A percentile compares a stretch with the other conserved stretches of the same genome.
Conservation (phyloP, 2,797 vertebrate species). For the Sardinella longiceps region DNA sequence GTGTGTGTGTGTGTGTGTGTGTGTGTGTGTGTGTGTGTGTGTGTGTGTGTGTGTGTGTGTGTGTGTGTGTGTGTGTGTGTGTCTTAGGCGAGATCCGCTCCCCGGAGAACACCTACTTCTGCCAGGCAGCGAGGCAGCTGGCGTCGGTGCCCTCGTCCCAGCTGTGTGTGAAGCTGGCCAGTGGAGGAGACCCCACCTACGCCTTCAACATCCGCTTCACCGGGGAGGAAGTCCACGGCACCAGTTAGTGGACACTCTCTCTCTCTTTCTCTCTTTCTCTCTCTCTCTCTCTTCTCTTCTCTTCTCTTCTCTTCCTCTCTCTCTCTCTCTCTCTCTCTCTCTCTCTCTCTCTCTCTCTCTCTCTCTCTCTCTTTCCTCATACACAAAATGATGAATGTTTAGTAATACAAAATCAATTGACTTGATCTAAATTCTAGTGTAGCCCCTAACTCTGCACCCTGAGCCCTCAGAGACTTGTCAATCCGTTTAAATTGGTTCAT, state of each 20-base stretch:
- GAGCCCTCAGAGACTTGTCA: no score
- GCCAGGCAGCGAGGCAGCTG: constrained; percentile 93
- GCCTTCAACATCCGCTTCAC: constrained; percentile 99
- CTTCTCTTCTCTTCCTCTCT: not conserved
- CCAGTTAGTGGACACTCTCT: constrained; percentile 78
- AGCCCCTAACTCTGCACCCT: no score
- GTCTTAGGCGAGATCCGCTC: constrained; percentile 87
- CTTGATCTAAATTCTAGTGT: no score
- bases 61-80: not conserved
- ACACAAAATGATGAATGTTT: no score
- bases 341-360: not conserved
- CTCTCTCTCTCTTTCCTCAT: not conserved
- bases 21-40: not conserved
- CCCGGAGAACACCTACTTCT: constrained; percentile 96
- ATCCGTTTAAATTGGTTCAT: no score
- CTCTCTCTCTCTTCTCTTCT: not conserved
- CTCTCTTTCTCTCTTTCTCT: not conserved
- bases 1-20: not conserved
- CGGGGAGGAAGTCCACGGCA: constrained; percentile 97
- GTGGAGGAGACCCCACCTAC: constrained; percentile 94
- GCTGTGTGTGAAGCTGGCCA: constrained; percentile 95
- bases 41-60: constrained; percentile 15
- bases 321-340: not conserved
- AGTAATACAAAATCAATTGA: no score
- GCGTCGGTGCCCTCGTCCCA: constrained; percentile 91